Base-by-base conservation (phyloP, 2,797 vertebrate genomes). In the Lagorchestes hirsutus region DNA sequence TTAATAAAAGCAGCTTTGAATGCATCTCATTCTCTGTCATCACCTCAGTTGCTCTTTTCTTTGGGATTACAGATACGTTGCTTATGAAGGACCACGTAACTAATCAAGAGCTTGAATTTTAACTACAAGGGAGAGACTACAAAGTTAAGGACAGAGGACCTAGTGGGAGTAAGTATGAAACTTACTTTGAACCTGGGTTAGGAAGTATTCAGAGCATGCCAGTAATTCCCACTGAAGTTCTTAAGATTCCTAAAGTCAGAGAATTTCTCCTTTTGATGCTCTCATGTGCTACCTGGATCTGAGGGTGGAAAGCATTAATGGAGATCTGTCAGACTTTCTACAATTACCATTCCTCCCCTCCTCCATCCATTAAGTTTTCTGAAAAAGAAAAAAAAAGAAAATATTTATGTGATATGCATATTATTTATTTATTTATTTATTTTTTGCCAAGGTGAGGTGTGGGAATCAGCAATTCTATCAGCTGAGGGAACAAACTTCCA, bases 1-100 rank as follows among this genome's bases (percentile, higher is more conserved):
- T 98, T 98, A 98, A 98, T 98, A 98, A 98, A 97, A 98, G 93
- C 95, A 96, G 97, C 97, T 98, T 97, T 96, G 96, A 97, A 97
- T 95, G 91, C 93, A 95, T 94, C 91, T 91, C 82, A 96, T 95
- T 95, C 92, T 94, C 95, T 95, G 96, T 97, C 95, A 95, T 92
- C 95, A 93, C 96, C 93, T 97, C 90, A 0, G 6, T 31, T 12
- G 54, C 6, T 54, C 29, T 55, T 90, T 90, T 55, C 54, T 91
- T 55, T 91, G 54, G n/a, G 54, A 91, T 54, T 91, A 54, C 29
- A 55, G 90, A 27, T 22, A 91, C n/a, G 94, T 91, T 91, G 93
- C 91, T 97, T 97, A 92, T 93, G 62, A 96, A 92, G 96, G 82
- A 93, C 5, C 28, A 95, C 56, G 90, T 96, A 97, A 94, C 90